Conservation (phyloP, 1,140 invertebrate genomes). For the Scaptomyza graminum region DNA sequence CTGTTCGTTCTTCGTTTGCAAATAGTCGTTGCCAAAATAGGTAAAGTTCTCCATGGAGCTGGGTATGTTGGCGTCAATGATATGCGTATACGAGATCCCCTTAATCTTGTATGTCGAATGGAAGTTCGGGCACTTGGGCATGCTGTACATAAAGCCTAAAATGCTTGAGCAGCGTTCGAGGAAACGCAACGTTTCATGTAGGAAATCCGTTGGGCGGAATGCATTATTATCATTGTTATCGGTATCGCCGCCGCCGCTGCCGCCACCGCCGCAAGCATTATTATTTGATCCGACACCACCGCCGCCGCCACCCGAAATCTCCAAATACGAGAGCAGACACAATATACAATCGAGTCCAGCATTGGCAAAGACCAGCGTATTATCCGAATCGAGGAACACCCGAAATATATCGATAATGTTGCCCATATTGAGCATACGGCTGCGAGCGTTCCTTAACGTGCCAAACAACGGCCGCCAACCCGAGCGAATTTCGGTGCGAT, state of each 20-base stretch:
- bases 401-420: constrained; percentile 95
- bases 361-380: constrained; percentile 96
- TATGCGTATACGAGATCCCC: constrained; percentile 89
- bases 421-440: constrained; percentile 86
- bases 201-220: constrained; percentile 87
- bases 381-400: constrained; percentile 95
- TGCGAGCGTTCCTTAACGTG: constrained; percentile 92
- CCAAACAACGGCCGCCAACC: constrained; percentile 97
- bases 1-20: constrained; percentile 83
- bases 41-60: constrained; percentile 88
- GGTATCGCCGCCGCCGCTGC: constrained; percentile 78
- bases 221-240: constrained; percentile 70
- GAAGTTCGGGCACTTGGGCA: constrained; percentile 97
- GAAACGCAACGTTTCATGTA: constrained; percentile 93
- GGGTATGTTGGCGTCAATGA: constrained; percentile 94
- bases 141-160: constrained; percentile 95
- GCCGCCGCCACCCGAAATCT: constrained; percentile 84
- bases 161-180: constrained; percentile 93
- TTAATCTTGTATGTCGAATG: constrained; percentile 95
- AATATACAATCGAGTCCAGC: constrained; percentile 96
- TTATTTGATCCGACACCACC: constrained; percentile 74
- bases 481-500: constrained; percentile 94
- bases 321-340: constrained; percentile 89
- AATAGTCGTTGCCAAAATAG: constrained; percentile 83
- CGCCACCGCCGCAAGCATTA: constrained; percentile 73